These are phyloP conservation scores for Varanus salvator DNA, from an alignment of 2,113 vertebrate species.

Conservation along the genomic window DNA sequence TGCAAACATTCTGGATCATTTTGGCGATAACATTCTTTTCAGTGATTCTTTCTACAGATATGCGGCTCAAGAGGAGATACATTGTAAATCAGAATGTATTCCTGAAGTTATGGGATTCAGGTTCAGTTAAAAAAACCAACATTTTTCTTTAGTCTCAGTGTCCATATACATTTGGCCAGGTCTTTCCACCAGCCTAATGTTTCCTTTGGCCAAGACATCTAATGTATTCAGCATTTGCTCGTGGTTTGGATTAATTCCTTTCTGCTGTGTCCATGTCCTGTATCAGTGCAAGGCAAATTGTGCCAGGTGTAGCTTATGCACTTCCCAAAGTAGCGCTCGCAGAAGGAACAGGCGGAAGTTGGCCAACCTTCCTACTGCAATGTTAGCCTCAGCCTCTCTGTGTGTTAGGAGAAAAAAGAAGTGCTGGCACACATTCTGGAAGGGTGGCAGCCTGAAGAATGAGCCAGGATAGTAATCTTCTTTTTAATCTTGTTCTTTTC, in stretches of 20 bases:
- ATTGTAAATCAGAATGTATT: background rate
- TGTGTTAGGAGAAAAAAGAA: background rate
- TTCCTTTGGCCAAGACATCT: background rate
- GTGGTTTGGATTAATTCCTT: constrained; percentile 6
- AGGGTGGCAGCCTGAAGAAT: background rate
- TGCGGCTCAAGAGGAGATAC: background rate
- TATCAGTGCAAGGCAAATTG: background rate
- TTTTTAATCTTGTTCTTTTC: background rate
- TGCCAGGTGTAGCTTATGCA: constrained; percentile 1
- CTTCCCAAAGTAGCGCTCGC: constrained; percentile 4
- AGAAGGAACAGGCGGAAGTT: background rate
- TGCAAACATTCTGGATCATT: too few relatives aligned
- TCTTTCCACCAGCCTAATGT: background rate
- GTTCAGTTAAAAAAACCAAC: background rate
- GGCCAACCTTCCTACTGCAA: background rate
- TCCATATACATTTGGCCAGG: background rate
- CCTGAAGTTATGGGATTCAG: background rate
- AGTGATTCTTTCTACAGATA: background rate
- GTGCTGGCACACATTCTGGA: background rate
- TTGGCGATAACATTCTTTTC: background rate
- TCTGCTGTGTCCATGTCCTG: background rate
- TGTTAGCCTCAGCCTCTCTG: background rate
- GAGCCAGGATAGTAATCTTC: background rate
- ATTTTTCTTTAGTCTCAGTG: background rate
- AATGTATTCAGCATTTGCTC: constrained; percentile 2